These are phyloP conservation scores for Neosalanx taihuensis DNA, from an alignment of 2,797 vertebrate species.

Conservation along the genomic window DNA sequence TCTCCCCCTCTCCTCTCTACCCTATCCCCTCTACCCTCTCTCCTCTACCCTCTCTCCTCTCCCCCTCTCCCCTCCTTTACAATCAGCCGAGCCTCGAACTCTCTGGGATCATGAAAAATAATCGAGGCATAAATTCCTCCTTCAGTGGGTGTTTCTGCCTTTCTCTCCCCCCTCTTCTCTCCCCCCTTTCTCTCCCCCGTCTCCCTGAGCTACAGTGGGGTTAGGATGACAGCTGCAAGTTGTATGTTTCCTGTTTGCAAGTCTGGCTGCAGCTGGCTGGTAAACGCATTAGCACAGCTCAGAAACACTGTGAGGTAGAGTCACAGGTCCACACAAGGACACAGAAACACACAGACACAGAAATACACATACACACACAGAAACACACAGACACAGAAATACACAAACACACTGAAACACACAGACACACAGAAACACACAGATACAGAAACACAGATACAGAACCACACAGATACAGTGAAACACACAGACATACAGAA, in stretches of 20 bases:
- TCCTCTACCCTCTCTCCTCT: slow-evolving; percentile 8
- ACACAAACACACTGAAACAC: no score
- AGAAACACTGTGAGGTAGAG: slow-evolving; percentile 60
- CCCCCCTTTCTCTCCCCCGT: slow-evolving; percentile 16
- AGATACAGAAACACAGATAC: no score
- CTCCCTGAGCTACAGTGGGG: slow-evolving; percentile 51
- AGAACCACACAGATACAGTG: no score
- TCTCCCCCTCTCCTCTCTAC: slow-evolving; percentile 15
- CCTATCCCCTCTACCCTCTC: neutral
- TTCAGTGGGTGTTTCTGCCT: slow-evolving; percentile 7
- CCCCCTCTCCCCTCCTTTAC: neutral
- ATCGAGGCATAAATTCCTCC: slow-evolving; percentile 62
- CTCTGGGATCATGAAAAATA: slow-evolving; percentile 57
- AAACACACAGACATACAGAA: no score
- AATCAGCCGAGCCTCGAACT: neutral
- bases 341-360: slow-evolving; percentile 22
- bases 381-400: neutral
- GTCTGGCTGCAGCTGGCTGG: slow-evolving; percentile 64
- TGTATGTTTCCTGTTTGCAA: slow-evolving; percentile 65
- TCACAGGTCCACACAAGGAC: slow-evolving; percentile 33
- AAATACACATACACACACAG: neutral
- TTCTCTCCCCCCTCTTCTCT: slow-evolving; percentile 15
- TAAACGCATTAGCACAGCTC: slow-evolving; percentile 63
- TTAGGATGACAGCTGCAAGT: slow-evolving; percentile 66
- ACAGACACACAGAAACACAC: neutral